Evolutionary conservation across 1,140 invertebrate species (phyloP).

Genomic region (Maconellicoccus hirsutus): DNA sequence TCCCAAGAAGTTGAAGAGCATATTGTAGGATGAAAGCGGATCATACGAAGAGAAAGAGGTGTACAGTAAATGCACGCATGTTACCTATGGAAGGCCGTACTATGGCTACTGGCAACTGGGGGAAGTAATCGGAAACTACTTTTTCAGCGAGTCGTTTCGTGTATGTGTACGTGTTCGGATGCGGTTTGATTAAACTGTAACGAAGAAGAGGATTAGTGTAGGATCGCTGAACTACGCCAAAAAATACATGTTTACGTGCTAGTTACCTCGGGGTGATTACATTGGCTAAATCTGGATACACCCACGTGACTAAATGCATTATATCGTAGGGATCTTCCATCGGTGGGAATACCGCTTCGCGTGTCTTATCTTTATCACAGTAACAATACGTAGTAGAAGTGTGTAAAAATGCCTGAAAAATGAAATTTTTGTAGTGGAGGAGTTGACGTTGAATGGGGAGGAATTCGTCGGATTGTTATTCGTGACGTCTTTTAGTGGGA

Average conservation of each 20-base stretch:
- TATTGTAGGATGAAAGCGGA: too few relatives aligned
- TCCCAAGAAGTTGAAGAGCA: too few relatives aligned
- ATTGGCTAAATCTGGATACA: constrained; percentile 52
- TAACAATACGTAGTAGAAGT: constrained; percentile 64
- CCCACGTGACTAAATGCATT: constrained; percentile 53
- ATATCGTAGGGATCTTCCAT: constrained; percentile 53
- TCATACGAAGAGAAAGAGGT: not conserved
- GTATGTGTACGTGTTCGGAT: constrained; percentile 60
- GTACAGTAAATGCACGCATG: constrained; percentile 26
- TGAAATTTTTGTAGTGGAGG: too few relatives aligned
- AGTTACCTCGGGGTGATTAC: constrained; percentile 44
- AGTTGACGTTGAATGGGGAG: too few relatives aligned
- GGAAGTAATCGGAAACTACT: constrained; percentile 43
- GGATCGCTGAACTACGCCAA: too few relatives aligned
- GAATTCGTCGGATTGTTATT: too few relatives aligned
- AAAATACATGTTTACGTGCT: too few relatives aligned
- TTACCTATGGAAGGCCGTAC: constrained; percentile 65
- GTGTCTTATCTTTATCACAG: constrained; percentile 51
- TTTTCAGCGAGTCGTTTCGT: constrained; percentile 56
- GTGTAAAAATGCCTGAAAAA: constrained; percentile 44
- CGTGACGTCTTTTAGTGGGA: too few relatives aligned
- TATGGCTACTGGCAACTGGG: constrained; percentile 53
- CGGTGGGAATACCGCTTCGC: constrained; percentile 52
- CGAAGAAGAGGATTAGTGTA: not conserved
- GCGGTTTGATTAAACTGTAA: constrained; percentile 37